phyloP scores from a whole-genome alignment of 2,888 invertebrate genomes.

The Calameuta idolon region DNA sequence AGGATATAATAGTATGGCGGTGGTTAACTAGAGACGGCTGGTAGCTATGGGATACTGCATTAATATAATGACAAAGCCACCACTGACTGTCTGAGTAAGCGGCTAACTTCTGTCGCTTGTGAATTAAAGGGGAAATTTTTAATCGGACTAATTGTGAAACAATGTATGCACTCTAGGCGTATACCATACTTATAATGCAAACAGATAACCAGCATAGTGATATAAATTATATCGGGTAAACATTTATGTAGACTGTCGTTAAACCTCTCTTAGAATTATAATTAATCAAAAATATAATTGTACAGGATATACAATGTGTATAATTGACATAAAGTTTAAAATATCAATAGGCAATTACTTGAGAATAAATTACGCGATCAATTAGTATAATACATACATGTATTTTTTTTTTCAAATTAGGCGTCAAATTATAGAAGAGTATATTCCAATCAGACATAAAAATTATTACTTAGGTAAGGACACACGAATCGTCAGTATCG shows the following conservation, averaged over 20 bases:
- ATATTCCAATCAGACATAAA: not conserved
- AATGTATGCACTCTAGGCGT: not conserved
- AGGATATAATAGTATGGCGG: not conserved
- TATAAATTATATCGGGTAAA: not conserved
- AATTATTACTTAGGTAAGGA: not conserved
- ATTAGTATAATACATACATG: no score
- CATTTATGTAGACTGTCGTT: not conserved
- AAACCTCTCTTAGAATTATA: not conserved
- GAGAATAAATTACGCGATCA: no score
- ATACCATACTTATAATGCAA: not conserved
- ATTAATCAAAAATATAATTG: no score
- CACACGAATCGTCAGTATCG: not conserved
- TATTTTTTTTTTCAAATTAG: no score
- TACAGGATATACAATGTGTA: no score
- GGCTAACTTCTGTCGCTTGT: not conserved
- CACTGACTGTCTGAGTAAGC: not conserved
- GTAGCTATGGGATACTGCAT: not conserved
- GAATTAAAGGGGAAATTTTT: not conserved
- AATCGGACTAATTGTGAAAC: not conserved
- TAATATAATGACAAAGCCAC: not conserved
- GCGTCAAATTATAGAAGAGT: no score
- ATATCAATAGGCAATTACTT: no score
- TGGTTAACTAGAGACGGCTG: not conserved
- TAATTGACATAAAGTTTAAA: no score
- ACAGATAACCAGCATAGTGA: not conserved